Evolutionary conservation across 2,113 vertebrate genomes (phyloP).

Genomic region (Pygoscelis antarcticus): DNA sequence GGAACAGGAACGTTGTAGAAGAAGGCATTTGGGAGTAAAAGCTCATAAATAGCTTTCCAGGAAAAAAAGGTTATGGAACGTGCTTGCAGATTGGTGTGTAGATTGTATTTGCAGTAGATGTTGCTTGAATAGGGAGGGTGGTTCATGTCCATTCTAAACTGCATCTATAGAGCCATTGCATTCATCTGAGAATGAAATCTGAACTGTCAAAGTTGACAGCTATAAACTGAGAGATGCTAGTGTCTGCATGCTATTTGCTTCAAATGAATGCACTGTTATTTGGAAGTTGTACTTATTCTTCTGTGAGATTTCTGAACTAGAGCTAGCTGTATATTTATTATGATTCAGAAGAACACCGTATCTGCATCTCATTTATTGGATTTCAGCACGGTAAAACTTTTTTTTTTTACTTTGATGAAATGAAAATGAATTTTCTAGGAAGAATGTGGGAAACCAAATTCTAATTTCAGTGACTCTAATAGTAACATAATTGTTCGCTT

Average conservation of each 20-base stretch:
- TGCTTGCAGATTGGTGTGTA: not conserved
- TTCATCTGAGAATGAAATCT: not conserved
- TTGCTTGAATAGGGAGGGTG: not conserved
- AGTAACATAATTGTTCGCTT: not conserved
- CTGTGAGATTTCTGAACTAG: not conserved
- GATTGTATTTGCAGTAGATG: not conserved
- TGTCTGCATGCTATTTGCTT: not conserved
- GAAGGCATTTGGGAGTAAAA: not conserved
- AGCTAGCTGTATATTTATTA: not conserved
- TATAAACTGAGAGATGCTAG: not conserved
- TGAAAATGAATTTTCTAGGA: not conserved
- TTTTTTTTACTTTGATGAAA: not conserved
- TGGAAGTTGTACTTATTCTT: slow-evolving; percentile 15
- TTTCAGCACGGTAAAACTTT: not conserved
- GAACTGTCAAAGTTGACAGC: not conserved
- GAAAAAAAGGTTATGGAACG: not conserved
- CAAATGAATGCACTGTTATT: not conserved
- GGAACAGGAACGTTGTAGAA: not conserved
- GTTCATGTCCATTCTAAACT: not conserved
- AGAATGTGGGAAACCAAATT: not conserved
- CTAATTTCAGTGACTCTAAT: not conserved
- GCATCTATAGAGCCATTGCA: not conserved
- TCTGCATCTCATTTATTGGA: not conserved
- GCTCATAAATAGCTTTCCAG: not conserved
- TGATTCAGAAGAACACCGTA: not conserved